Evolutionary conservation across 2,888 invertebrate genomes (phyloP), one percentile per base, ranked within the genome.

Genomic region (Lycocerus yunnanus): DNA sequence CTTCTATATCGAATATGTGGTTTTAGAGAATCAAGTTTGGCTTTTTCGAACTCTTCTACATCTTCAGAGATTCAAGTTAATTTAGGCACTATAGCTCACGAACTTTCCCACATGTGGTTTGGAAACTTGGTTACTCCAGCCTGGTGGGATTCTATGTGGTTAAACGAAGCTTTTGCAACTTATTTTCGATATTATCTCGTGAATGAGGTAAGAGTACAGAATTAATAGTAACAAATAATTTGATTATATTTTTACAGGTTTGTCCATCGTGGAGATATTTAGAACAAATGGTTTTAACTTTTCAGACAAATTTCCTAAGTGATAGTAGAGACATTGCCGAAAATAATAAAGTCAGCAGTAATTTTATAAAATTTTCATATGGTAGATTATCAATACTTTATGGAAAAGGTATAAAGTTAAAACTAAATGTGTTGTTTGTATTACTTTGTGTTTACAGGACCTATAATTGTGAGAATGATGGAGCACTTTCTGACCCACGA

Each of bases 51-150:
- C 11, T 10, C 16, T 9, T 43, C 71, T 6, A 72, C 43, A 3
- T n/a, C 61, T 15, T 18, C 20, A 10, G 66, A 59, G 0, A 15
- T 69, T 13, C 16, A 69, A 59, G 10, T 10, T 0, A 59, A 79
- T 15, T 80, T 82, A 0, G 78, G 79, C 6, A 78, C 82, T 8
- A 87, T 90, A 15, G 85, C 88, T 2, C 90, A 90, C 79, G 91
- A 91, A 81, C 84, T 90, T 13, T 87, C 89, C 1, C 90, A 91
- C 80, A 90, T 89, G 75, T 89, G 89, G 88, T 88, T 89, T 75
- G 89, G 89, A 2, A 86, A 88, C 81, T 77, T 86, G 3, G 87
- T 88, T n/a, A 85, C 83, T 21, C 84, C 86, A 2, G 58, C 74
- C 60, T 86, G 86, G 87, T 88, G 88, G 88, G 77, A 83, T 5